A percentile compares a stretch with the other conserved stretches of the same genome.
Evolutionary conservation across 2,113 vertebrate genomes (phyloP).

Genomic region (Melanerpes aurifrons): DNA sequence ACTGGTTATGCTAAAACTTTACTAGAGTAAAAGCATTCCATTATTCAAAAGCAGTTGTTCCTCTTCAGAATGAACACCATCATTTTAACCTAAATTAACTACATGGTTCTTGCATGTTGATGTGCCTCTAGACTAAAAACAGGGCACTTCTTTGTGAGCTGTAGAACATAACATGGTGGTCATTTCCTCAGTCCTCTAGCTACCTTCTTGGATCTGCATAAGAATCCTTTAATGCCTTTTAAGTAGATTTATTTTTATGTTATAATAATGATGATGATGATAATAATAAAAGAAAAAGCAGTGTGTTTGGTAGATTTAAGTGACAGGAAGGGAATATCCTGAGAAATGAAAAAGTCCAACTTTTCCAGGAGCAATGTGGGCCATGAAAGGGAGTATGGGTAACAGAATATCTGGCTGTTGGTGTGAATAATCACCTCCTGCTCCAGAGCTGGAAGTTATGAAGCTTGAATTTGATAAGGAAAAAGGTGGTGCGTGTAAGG

Average conservation of each 20-base stretch:
- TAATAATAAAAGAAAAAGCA: neutral
- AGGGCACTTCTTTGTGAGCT: neutral
- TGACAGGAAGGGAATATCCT: neutral
- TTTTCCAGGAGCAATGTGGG: neutral
- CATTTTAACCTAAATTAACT: neutral
- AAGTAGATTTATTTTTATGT: neutral
- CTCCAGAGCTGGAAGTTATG: neutral
- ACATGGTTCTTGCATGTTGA: rapidly evolving
- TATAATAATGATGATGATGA: neutral
- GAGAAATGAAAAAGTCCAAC: neutral
- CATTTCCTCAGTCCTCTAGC: neutral
- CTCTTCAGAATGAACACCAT: neutral
- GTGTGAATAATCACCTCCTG: neutral
- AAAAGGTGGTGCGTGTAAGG: neutral
- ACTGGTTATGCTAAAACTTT: neutral
- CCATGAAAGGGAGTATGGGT: neutral
- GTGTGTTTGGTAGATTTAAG: neutral
- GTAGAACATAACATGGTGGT: neutral
- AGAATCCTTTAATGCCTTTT: neutral
- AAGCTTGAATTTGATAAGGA: neutral
- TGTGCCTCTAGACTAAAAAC: neutral
- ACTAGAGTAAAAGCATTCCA: neutral
- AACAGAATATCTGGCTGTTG: neutral
- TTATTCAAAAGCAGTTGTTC: neutral
- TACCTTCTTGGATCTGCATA: neutral